Percentiles rank a stretch among this genome's conserved stretches.
phyloP scores from a whole-genome alignment of 1,140 invertebrate genomes.

The Drosophila persimilis region DNA sequence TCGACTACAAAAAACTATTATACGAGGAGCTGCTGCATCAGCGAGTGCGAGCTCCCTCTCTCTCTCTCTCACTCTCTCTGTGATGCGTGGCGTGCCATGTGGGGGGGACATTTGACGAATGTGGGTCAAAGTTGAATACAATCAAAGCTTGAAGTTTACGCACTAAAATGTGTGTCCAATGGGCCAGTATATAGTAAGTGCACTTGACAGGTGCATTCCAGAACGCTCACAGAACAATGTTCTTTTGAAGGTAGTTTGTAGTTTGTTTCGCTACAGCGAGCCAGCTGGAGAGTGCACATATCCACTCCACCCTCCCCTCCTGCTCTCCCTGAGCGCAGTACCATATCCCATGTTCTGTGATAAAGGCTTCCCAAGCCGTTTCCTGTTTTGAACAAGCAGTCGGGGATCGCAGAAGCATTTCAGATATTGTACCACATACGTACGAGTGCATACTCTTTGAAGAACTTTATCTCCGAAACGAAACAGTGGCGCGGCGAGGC shows the following conservation, averaged over 20 bases:
- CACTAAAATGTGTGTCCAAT: conserved; percentile 15
- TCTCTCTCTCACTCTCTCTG: not conserved
- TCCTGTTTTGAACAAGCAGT: too few species aligned
- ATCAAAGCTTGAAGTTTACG: conserved; percentile 20
- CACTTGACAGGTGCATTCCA: conserved; percentile 1
- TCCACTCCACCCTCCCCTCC: too few species aligned
- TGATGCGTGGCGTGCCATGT: conserved; percentile 14
- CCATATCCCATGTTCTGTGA: too few species aligned
- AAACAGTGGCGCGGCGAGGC: not conserved
- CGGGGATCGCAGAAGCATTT: too few species aligned
- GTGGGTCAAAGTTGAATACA: conserved; percentile 53
- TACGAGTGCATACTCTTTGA: not conserved
- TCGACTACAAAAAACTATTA: conserved; percentile 21
- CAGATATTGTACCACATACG: too few species aligned
- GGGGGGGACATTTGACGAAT: conserved; percentile 27
- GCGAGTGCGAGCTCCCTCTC: not conserved
- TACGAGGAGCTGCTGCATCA: conserved; percentile 6
- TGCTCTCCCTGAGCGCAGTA: too few species aligned
- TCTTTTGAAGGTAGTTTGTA: not conserved
- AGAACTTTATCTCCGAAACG: conserved; percentile 16
- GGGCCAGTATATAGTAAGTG: not conserved
- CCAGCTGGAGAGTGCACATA: too few species aligned
- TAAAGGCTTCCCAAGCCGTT: too few species aligned
- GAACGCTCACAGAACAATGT: conserved; percentile 5
- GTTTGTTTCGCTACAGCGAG: too few species aligned